Base-by-base conservation (phyloP, 92 coral and sea anemone genomes). In the Galaxea fascicularis region DNA sequence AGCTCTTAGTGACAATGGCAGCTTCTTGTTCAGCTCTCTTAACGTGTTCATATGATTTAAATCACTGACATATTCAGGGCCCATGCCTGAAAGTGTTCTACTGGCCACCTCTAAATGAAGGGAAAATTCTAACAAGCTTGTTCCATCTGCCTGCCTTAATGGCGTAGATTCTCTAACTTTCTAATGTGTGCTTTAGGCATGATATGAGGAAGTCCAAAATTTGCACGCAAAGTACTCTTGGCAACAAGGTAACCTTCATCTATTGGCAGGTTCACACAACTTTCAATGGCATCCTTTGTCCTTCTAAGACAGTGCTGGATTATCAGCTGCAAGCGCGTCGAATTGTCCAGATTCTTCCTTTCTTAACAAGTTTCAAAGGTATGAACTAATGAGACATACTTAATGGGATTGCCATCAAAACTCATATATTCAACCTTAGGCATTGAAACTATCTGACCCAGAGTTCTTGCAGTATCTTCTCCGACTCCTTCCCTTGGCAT, bases 81-180 rank as follows among this genome's bases (percentile, higher is more conserved):
- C 94, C 90, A 88, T 88, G 54, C 94, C 90, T 39, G 87, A 63
- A 25, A 91, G 85, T 45, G 98, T 93, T 57, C 98, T 85, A 35
- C 79, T 57, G 29, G 95, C 90, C 1, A 71, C 85, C 11, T 60
- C 30, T 12, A 60, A 22, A 60, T 60, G 66, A 30, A 30, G 35
- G 28, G 66, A 22, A 60, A 60, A 60, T 8, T 60, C 66, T 10
- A 21, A 13, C 21, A 22, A 60, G 30, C 66, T 60, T 60, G 90
- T 76, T 27, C 93, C 98, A 80, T 87, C 90, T 0, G 74, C 93
- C 21, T 63, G 88, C 72, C 78, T 88, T 27, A 91, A 71, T 22
- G 69, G 20, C 77, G 87, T 70, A 93, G 49, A 51, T 78, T 72
- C 54, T 90, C 89, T 52, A 91, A 64, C 21, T 88, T 93, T 76